Evolutionary conservation across 2,113 vertebrate species (phyloP).

Genomic region (Talpa occidentalis): DNA sequence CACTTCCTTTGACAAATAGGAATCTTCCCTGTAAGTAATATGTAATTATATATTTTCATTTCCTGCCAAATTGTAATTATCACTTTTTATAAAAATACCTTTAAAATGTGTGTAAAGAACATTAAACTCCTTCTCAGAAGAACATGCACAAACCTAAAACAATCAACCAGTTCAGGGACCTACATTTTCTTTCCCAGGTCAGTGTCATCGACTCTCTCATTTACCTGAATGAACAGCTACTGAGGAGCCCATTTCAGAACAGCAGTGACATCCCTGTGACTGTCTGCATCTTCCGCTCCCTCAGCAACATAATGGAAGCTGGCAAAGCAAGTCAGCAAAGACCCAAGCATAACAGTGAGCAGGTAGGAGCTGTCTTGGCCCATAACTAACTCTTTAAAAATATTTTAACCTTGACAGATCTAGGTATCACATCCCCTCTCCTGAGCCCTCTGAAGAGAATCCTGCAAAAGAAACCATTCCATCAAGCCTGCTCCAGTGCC

Average conservation of each 20-base stretch:
- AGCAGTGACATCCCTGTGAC: background rate
- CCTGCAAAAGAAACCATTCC: background rate
- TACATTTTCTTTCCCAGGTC: conserved; percentile 45
- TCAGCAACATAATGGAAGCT: background rate
- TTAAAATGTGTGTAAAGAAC: background rate
- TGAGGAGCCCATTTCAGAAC: background rate
- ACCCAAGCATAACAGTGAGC: background rate
- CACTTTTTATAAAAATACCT: conserved; percentile 33
- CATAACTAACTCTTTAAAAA: background rate
- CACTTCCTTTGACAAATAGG: background rate
- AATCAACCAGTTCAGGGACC: too few species aligned
- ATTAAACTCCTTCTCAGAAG: background rate
- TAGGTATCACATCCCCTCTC: background rate
- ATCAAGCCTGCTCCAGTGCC: background rate
- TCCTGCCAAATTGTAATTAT: background rate
- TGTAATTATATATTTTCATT: background rate
- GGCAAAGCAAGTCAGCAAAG: background rate
- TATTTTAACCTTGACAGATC: background rate
- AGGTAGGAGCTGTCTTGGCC: background rate
- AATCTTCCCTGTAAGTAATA: background rate
- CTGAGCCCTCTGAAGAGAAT: background rate
- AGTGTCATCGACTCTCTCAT: conserved; percentile 11
- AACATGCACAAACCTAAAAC: background rate
- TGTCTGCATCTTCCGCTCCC: conserved; percentile 3
- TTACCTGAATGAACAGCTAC: conserved; percentile 37